These are phyloP conservation scores for Gorsachius goisagi DNA, from an alignment of 2,113 vertebrate species.

Conservation along the genomic window DNA sequence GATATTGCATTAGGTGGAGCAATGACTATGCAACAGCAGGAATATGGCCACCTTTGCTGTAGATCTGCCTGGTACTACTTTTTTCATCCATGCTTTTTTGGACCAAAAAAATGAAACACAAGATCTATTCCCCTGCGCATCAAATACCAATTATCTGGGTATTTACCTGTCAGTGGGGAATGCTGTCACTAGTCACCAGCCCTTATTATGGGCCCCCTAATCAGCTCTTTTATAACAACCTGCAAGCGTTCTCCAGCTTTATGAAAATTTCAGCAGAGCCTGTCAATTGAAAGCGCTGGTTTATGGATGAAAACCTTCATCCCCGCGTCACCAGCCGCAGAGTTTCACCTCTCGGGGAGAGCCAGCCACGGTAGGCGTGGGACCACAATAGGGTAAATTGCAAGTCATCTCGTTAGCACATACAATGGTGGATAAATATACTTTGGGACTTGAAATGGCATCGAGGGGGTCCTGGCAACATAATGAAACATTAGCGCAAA, in stretches of 20 bases:
- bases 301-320: background rate
- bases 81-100: background rate
- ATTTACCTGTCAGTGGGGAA: background rate
- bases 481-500: background rate
- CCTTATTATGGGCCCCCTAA: background rate
- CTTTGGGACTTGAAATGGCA: background rate
- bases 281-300: background rate
- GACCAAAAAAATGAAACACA: background rate
- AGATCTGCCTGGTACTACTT: background rate
- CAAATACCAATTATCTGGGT: background rate
- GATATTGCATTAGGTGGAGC: background rate
- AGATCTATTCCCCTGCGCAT: background rate
- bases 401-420: background rate
- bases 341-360: background rate
- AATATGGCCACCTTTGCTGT: background rate
- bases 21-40: background rate
- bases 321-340: background rate
- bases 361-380: rapidly evolving
- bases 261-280: background rate
- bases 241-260: background rate
- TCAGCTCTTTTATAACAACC: background rate
- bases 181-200: background rate
- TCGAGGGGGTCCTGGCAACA: background rate
- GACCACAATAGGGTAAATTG: background rate
- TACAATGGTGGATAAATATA: background rate